Evolutionary conservation across 2,113 vertebrate species (phyloP), one percentile per base, ranked within the genome.

Genomic region (Taxidea taxus): DNA sequence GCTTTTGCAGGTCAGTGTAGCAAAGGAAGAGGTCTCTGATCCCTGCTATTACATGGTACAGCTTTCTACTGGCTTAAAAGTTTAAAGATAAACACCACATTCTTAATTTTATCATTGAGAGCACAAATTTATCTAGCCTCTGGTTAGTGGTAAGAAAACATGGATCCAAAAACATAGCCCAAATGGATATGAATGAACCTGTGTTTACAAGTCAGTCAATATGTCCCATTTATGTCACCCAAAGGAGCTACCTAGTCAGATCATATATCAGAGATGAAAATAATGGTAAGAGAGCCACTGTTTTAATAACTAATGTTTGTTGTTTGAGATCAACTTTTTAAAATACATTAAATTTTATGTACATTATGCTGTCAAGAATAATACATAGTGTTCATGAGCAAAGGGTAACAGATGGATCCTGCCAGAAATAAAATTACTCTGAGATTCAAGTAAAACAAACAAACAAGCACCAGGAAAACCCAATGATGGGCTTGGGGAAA

Each of bases 351-450:
- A 56, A 86, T 83, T 86, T 81, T 93, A 87, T 72, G 18, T n/a
- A 23, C 4, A 93, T 75, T 75, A 94, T 82, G 31, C 25, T 97
- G 21, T 86, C 20, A 96, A 87, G 66, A 96, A 84, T 60, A 70
- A 94, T n/a, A 81, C 89, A 95, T 72, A 72, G 42, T 58, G 4
- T 74, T 86, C 72, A 95, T 78, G 58, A 93, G 62, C 21, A 84
- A 62, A 91, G 94, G 16, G 10, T 75, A 10, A 25, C 89, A 87
- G 44, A 70, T 5, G 34, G 39, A 83, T 25, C 49, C 60, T 75
- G 34, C 51, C 54, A 85, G 6, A 91, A 83, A 72, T 84, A 83
- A 92, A 64, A 80, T 88, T 77, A 72, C 31, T 68, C 37, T 82
- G 80, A 34, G 6, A 78, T 49, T 54, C 44, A 80, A 42, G n/a